Conservation (phyloP, 2,113 vertebrate species). For the Phaethon lepturus region DNA sequence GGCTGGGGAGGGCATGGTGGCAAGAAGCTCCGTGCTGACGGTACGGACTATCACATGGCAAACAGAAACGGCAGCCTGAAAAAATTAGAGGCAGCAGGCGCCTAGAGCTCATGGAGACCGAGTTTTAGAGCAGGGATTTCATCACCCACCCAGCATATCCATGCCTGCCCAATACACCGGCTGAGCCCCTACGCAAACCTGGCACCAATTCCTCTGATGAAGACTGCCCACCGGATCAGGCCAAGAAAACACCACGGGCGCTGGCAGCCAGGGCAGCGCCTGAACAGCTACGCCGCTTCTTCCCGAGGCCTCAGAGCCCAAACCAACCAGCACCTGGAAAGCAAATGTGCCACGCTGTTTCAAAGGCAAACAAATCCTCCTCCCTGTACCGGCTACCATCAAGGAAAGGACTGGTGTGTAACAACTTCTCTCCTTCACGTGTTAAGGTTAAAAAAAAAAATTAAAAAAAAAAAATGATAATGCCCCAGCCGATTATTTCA, state of each 20-base stretch:
- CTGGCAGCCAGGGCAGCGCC: neutral
- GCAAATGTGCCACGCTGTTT: neutral
- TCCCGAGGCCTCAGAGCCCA: neutral
- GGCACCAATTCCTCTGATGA: neutral
- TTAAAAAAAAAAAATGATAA: neutral
- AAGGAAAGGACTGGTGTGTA: neutral
- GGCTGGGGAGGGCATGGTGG: neutral
- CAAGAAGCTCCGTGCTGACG: neutral
- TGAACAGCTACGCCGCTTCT: neutral
- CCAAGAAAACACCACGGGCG: neutral
- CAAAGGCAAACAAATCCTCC: neutral
- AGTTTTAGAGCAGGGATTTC: neutral
- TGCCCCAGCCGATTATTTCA: neutral
- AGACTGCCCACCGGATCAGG: neutral
- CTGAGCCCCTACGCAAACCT: neutral
- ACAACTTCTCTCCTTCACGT: neutral
- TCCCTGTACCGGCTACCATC: neutral
- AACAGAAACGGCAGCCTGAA: neutral
- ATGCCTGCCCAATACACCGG: accelerated
- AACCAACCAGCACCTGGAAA: neutral
- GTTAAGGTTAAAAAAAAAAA: neutral
- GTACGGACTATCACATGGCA: neutral
- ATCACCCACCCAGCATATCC: neutral
- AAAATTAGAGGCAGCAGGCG: neutral
- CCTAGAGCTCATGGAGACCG: accelerated